A percentile compares a stretch with the other conserved stretches of the same genome.
phyloP scores from a whole-genome alignment of 2,113 vertebrate genomes.

The Lepus europaeus region DNA sequence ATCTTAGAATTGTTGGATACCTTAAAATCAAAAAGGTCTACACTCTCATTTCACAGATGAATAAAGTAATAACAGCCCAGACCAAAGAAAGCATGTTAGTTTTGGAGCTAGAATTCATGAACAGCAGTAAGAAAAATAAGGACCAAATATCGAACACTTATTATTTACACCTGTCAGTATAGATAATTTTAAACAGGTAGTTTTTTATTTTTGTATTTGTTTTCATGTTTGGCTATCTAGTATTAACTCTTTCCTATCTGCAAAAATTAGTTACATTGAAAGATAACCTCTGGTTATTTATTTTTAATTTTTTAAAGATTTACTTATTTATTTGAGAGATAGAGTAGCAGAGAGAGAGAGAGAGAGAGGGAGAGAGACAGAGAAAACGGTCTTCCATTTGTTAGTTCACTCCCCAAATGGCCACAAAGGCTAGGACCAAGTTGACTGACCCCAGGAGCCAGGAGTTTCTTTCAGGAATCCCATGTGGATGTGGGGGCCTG shows the following conservation, averaged over 20 bases:
- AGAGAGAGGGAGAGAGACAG: no score
- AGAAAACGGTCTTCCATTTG: no score
- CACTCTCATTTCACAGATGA: not conserved
- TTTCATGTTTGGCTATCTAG: not conserved
- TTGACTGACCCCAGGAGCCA: no score
- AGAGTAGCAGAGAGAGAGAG: no score
- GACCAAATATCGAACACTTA: not conserved
- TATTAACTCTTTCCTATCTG: not conserved
- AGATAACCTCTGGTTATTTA: not conserved
- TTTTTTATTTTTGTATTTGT: not conserved
- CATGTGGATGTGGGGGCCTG: no score
- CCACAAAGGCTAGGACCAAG: no score
- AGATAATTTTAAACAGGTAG: not conserved
- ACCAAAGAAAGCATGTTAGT: not conserved
- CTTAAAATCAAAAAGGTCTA: not conserved
- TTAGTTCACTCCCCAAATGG: no score
- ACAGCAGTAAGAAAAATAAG: not conserved
- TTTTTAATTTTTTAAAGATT: no score
- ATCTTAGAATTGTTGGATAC: not conserved
- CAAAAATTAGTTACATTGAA: conserved; percentile 22
- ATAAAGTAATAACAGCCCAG: not conserved
- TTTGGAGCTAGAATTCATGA: not conserved
- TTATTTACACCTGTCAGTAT: not conserved
- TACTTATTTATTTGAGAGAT: not conserved
- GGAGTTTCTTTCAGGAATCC: no score